Base-by-base conservation (phyloP, 2,888 invertebrate species). In the Aporophyla lueneburgensis region DNA sequence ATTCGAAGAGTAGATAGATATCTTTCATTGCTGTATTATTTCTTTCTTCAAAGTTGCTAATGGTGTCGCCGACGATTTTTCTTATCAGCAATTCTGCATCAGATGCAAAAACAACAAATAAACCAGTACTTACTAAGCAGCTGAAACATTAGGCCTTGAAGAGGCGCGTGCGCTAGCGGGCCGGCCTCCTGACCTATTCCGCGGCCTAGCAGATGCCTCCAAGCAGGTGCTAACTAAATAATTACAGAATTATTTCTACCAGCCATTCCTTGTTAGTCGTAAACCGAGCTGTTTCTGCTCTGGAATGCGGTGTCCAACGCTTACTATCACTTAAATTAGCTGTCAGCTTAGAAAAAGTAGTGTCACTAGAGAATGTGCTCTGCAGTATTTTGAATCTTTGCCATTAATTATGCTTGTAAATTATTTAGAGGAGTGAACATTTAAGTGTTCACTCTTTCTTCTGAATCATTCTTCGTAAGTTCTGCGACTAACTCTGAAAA, bases 111-210 rank as follows among this genome's bases (percentile, higher is more conserved):
- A 53, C 66, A 40, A 56, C 62, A 74, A 76, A 83, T 82, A 81
- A 82, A 85, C 88, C 84, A 87, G 80, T 85, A 78, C 83, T 89
- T 92, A 90, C 89, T 87, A 65, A 77, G 91, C 93, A 93, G 91
- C 92, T 93, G 93, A 91, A 89, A 84, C 87, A 76, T 81, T 79
- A 89, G 94, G 91, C 94, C 94, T 94, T 94, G 94, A 91, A 88
- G 89, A 79, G 88, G 86, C 89, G 89, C 89, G 90, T 89, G 92
- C 90, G 91, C 80, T 93, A 93, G 92, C 94, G 92, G 92, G 91
- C 90, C 91, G 95, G 95, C 96, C 95, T 94, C 92, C 93, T 96
- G 95, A 96, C 96, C 96, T 95, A 96, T 96, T 90, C 89, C 84
- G 87, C 89, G 94, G 94, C 95, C 95, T 96, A 94, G 93, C 92